These are phyloP conservation scores for Cherax destructor DNA, from an alignment of 1,140 invertebrate species.

Conservation along the genomic window DNA sequence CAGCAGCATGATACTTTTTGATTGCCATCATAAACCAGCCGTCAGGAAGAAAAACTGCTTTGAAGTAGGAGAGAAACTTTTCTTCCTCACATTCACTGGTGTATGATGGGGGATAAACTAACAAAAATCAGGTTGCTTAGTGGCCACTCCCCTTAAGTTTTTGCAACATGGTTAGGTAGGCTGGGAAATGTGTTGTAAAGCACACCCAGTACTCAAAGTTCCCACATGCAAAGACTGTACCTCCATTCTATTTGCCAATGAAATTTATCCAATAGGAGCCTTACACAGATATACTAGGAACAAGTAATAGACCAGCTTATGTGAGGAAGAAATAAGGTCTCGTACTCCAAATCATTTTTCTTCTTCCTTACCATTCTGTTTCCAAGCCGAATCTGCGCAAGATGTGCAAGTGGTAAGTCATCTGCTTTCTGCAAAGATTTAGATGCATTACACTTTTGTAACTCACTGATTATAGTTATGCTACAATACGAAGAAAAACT, in stretches of 20 bases:
- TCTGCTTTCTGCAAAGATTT: constrained; percentile 49
- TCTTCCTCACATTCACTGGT: neutral
- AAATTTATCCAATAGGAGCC: neutral
- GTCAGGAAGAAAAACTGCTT: constrained; percentile 1
- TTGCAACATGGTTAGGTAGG: neutral
- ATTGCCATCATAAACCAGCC: neutral
- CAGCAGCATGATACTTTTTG: too few relatives aligned
- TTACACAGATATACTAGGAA: neutral
- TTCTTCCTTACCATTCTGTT: constrained; percentile 48
- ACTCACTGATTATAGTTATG: neutral
- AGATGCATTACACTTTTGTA: neutral
- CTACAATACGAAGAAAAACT: neutral
- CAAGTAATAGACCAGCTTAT: neutral
- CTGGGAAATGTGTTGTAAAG: neutral
- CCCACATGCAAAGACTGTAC: neutral
- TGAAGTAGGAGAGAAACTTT: neutral
- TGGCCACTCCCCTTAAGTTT: neutral
- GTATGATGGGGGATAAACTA: neutral
- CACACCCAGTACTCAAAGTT: neutral
- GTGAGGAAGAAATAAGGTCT: neutral
- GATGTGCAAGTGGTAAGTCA: constrained; percentile 35
- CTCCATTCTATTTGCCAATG: neutral
- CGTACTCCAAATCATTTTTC: neutral
- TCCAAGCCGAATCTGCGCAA: constrained; percentile 29
- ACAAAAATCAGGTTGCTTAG: neutral